Conservation (phyloP, 1,140 invertebrate species). For the Orussus abietinus region DNA sequence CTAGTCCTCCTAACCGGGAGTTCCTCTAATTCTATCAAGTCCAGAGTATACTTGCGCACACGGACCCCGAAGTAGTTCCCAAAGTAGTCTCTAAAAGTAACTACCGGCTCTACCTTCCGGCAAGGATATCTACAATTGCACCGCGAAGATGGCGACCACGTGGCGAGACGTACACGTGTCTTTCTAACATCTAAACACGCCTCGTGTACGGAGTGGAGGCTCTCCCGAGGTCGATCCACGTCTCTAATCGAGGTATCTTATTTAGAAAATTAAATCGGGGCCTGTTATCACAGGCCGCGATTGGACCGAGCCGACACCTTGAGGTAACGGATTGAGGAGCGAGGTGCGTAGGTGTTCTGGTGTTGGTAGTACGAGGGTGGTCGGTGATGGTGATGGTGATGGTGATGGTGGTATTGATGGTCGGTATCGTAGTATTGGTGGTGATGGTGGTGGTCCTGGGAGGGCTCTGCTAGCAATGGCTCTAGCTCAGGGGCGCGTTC, state of each 20-base stretch:
- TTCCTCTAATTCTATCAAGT: too few relatives aligned
- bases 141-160: too few relatives aligned
- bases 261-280: conserved; percentile 2
- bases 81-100: too few relatives aligned
- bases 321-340: conserved; percentile 49
- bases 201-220: conserved; percentile 3
- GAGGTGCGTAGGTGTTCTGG: conserved; percentile 48
- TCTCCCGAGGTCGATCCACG: neutral
- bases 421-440: conserved; percentile 22
- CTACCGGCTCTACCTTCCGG: too few relatives aligned
- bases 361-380: conserved; percentile 45
- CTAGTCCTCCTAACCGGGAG: too few relatives aligned
- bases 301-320: conserved; percentile 49
- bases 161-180: too few relatives aligned
- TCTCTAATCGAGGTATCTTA: neutral
- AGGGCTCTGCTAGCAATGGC: conserved; percentile 47
- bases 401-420: conserved; percentile 28
- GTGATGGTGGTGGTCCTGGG: conserved; percentile 4
- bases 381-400: conserved; percentile 42
- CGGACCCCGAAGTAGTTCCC: too few relatives aligned
- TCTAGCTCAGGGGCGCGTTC: conserved; percentile 48
- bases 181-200: conserved; percentile 9
- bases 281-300: too few relatives aligned
- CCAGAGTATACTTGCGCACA: too few relatives aligned
- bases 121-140: too few relatives aligned